phyloP scores from a whole-genome alignment of 2,888 invertebrate species.

The Octonoba sinensis region DNA sequence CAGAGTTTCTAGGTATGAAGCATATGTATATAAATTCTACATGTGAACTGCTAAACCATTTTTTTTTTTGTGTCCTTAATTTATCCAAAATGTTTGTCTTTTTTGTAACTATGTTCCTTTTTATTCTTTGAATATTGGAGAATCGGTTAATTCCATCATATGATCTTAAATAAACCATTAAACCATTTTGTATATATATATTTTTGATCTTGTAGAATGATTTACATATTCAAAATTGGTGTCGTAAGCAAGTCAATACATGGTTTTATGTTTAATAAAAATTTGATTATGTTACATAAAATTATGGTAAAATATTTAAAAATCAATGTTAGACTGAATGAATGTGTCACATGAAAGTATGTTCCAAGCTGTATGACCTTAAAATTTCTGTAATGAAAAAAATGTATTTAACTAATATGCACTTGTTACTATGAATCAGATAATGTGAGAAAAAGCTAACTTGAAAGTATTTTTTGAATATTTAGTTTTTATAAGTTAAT shows the following conservation, averaged over 20 bases:
- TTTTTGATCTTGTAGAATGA: no score
- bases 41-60: no score
- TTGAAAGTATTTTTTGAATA: conserved; percentile 52
- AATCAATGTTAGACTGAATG: not conserved
- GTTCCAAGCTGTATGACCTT: not conserved
- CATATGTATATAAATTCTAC: no score
- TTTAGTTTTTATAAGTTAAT: conserved; percentile 61
- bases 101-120: not conserved
- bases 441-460: conserved; percentile 34
- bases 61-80: not conserved
- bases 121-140: no score
- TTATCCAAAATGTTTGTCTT: not conserved
- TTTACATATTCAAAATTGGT: no score
- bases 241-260: no score
- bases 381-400: conserved; percentile 4
- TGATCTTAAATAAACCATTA: no score
- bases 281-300: not conserved
- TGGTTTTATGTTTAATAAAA: not conserved
- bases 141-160: no score
- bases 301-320: not conserved
- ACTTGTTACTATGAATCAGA: conserved; percentile 40
- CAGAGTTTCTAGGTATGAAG: no score
- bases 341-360: not conserved
- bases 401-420: conserved; percentile 14
- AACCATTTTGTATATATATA: no score